Percentiles rank a stretch among this genome's conserved stretches.
phyloP scores from a whole-genome alignment of 2,113 vertebrate species.

The Talpa occidentalis region DNA sequence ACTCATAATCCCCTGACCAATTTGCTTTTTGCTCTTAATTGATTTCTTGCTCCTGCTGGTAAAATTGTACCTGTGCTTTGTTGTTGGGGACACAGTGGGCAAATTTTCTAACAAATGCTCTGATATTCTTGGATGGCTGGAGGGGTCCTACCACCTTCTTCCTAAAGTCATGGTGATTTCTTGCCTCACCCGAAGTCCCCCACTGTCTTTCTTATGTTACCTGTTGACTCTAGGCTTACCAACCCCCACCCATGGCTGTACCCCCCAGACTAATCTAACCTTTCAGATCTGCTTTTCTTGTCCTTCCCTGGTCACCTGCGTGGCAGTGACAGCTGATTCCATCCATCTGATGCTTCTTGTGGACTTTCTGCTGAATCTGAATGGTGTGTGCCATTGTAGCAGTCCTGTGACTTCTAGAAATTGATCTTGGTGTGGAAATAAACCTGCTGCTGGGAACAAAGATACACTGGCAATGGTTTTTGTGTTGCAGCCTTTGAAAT shows the following conservation, averaged over 20 bases:
- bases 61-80: conserved; percentile 69
- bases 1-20: conserved; percentile 70
- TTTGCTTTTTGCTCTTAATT: not conserved
- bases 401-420: not conserved
- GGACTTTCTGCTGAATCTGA: not conserved
- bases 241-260: not conserved
- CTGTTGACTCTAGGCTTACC: not conserved
- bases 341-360: not conserved
- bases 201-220: not conserved
- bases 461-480: not conserved
- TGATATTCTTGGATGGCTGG: not conserved
- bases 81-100: not conserved
- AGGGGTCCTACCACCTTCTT: not conserved
- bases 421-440: conserved; percentile 29
- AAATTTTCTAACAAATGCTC: not conserved
- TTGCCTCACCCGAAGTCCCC: not conserved
- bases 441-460: conserved; percentile 49
- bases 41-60: conserved; percentile 52
- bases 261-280: not conserved
- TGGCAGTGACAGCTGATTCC: not conserved
- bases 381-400: not conserved
- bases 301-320: not conserved
- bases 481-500: not conserved
- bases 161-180: not conserved
- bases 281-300: not conserved